Percentiles rank a stretch among this genome's conserved stretches.
phyloP scores from a whole-genome alignment of 2,888 invertebrate genomes.

The Caenorhabditis sinica region DNA sequence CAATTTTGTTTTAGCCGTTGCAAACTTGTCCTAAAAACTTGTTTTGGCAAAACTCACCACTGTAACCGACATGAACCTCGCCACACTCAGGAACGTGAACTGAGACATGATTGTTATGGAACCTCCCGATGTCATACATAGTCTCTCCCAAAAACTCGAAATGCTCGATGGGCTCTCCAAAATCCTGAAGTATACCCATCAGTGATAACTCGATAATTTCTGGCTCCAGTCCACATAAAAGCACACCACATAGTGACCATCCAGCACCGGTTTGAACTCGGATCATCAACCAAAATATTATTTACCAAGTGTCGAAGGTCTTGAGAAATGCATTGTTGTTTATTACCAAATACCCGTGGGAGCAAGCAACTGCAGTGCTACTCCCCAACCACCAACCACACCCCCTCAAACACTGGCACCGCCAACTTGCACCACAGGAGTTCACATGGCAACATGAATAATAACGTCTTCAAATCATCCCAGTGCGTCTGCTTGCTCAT shows the following conservation, averaged over 20 bases:
- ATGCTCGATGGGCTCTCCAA: conserved; percentile 4
- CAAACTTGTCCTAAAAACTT: neutral
- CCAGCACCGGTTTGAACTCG: neutral
- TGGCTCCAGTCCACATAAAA: neutral
- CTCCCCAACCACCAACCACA: no score
- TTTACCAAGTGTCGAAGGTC: neutral
- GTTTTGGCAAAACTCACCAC: neutral
- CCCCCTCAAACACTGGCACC: no score
- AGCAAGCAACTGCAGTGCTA: no score
- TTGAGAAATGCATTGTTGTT: neutral
- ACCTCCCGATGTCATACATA: conserved; percentile 10
- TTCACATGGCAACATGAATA: no score
- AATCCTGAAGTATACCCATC: neutral
- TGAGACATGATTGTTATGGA: neutral
- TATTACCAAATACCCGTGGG: conserved; percentile 21
- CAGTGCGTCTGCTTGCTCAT: no score
- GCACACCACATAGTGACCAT: neutral
- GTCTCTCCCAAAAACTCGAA: conserved; percentile 11
- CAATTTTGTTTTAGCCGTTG: no score
- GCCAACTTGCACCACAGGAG: no score
- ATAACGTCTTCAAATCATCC: no score
- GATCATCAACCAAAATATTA: neutral
- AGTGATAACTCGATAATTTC: neutral
- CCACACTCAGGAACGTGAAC: neutral
- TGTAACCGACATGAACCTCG: neutral